A percentile compares a stretch with the other conserved stretches of the same genome.
These are phyloP conservation scores for Asobara japonica DNA, from an alignment of 1,140 invertebrate species.

Conservation along the genomic window DNA sequence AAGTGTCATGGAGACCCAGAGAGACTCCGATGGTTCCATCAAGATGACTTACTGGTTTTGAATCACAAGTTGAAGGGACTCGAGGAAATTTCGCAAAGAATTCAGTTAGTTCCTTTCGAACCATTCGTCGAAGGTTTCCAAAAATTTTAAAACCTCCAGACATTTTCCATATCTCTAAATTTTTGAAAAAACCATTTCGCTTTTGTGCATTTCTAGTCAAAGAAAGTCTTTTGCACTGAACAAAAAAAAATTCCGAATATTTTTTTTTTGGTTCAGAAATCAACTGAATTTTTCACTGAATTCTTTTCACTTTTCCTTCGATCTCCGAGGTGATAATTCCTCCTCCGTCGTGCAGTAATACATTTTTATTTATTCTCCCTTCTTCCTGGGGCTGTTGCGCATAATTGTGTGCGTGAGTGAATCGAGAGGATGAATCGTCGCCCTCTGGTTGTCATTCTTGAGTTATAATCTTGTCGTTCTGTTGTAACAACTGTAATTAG, in stretches of 20 bases:
- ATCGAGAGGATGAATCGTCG: constrained; percentile 10
- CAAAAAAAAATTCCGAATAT: background rate
- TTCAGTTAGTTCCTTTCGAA: background rate
- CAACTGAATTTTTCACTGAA: background rate
- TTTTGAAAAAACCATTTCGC: no score
- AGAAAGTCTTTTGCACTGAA: background rate
- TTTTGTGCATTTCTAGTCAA: no score
- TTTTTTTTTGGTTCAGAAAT: no score
- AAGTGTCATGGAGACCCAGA: constrained; percentile 82
- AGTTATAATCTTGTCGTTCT: constrained; percentile 75
- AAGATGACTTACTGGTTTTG: constrained; percentile 88
- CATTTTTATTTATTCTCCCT: background rate
- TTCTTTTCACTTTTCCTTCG: background rate
- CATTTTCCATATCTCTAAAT: no score
- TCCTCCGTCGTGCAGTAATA: constrained; percentile 7
- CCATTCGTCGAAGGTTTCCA: background rate
- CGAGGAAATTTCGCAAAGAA: background rate
- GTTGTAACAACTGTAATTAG: constrained; percentile 77
- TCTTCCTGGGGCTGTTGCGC: constrained; percentile 10
- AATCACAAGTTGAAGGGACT: constrained; percentile 23
- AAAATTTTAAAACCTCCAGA: background rate
- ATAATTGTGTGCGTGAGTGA: constrained; percentile 27
- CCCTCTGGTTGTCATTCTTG: background rate
- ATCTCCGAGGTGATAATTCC: background rate
- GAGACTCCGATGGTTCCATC: constrained; percentile 78